Conservation (phyloP, 2,888 invertebrate genomes). For the Lepidocyrtinus sp. region DNA sequence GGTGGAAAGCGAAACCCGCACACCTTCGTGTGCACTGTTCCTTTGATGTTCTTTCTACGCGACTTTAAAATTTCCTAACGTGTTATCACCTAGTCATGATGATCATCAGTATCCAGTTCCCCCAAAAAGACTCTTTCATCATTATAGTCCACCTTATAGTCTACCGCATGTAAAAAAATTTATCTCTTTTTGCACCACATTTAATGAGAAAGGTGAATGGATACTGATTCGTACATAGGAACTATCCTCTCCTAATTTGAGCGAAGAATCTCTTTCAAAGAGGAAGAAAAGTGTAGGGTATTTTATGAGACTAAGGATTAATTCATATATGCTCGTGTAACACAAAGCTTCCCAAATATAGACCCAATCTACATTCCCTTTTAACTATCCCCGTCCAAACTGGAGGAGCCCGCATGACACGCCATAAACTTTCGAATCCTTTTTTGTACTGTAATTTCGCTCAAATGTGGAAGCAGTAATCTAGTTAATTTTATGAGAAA, state of each 20-base stretch:
- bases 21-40: neutral
- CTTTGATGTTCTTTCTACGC: too few relatives aligned
- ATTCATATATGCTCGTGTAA: slow-evolving; percentile 6
- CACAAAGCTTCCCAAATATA: slow-evolving; percentile 27
- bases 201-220: slow-evolving; percentile 13
- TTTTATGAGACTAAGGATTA: slow-evolving; percentile 3
- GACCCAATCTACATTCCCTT: neutral
- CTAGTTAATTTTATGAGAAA: slow-evolving; percentile 3
- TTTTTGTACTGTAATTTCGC: slow-evolving; percentile 17
- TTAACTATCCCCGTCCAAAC: neutral
- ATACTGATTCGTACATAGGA: too few relatives aligned
- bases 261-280: too few relatives aligned
- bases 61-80: too few relatives aligned
- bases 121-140: too few relatives aligned
- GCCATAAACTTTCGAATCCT: slow-evolving; percentile 19
- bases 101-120: too few relatives aligned
- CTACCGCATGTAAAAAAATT: neutral
- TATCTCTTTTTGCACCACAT: slow-evolving; percentile 3
- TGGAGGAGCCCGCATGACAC: slow-evolving; percentile 27
- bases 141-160: neutral
- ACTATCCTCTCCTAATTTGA: too few relatives aligned
- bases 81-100: too few relatives aligned
- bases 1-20: too few relatives aligned
- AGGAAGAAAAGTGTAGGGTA: too few relatives aligned
- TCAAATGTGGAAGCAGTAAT: neutral